These are phyloP conservation scores for Dinocampus coccinellae DNA, from an alignment of 2,888 invertebrate genomes.

Conservation along the genomic window DNA sequence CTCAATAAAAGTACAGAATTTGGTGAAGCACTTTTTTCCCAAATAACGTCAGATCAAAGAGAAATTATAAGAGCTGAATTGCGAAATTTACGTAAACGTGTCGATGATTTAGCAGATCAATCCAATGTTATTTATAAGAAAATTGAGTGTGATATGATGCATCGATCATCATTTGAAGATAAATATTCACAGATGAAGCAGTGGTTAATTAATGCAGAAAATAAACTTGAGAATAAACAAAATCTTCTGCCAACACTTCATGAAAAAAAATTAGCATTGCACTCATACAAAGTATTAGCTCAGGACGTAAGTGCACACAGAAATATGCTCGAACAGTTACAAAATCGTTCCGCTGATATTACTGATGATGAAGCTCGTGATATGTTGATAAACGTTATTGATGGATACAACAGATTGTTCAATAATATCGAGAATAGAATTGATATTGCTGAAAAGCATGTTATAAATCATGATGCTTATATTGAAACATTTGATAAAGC, in stretches of 20 bases:
- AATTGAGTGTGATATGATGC: slow-evolving; percentile 89
- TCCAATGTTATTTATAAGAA: slow-evolving; percentile 88
- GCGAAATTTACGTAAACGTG: slow-evolving; percentile 82
- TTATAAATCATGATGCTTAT: slow-evolving; percentile 85
- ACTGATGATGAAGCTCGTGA: slow-evolving; percentile 85
- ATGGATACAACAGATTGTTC: slow-evolving; percentile 79
- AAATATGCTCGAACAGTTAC: slow-evolving; percentile 85
- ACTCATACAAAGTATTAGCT: slow-evolving; percentile 82
- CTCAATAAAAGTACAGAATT: slow-evolving; percentile 86
- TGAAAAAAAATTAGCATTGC: slow-evolving; percentile 90
- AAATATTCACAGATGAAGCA: slow-evolving; percentile 88
- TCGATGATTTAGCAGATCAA: slow-evolving; percentile 87
- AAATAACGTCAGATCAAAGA: slow-evolving; percentile 88
- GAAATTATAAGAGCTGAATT: slow-evolving; percentile 87
- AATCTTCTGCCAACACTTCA: slow-evolving; percentile 84
- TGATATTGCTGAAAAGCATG: slow-evolving; percentile 77
- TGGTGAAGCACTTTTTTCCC: slow-evolving; percentile 89
- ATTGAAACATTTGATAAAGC: slow-evolving; percentile 86
- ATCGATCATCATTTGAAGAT: slow-evolving; percentile 93
- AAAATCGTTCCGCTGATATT: slow-evolving; percentile 84
- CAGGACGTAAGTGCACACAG: slow-evolving; percentile 91
- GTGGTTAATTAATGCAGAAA: slow-evolving; percentile 87
- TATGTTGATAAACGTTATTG: slow-evolving; percentile 80
- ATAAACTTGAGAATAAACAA: slow-evolving; percentile 79
- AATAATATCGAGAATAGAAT: slow-evolving; percentile 79